Evolutionary conservation across 2,888 invertebrate genomes (phyloP).

Genomic region (Poecilobothrus nobilitatus): DNA sequence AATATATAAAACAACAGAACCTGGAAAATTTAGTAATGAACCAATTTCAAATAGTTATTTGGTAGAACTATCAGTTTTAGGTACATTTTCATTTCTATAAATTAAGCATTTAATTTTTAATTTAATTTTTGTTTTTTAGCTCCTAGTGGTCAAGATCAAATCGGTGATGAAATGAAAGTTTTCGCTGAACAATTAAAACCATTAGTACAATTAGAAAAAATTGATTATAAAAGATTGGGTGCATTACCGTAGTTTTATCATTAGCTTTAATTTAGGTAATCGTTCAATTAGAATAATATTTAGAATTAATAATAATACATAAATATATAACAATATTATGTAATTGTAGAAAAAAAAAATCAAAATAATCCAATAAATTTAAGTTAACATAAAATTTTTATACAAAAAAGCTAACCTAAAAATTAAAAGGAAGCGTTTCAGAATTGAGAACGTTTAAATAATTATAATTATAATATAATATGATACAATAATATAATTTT

Average conservation of each 20-base stretch:
- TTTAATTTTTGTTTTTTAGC: slow-evolving; percentile 48
- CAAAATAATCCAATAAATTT: no score
- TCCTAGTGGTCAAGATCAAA: slow-evolving; percentile 85
- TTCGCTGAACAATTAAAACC: slow-evolving; percentile 93
- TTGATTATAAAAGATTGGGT: slow-evolving; percentile 72
- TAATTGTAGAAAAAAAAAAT: no score
- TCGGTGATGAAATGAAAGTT: slow-evolving; percentile 90
- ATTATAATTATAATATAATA: no score
- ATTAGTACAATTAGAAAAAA: slow-evolving; percentile 83
- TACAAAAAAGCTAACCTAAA: no score
- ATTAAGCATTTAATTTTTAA: neutral
- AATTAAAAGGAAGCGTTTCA: no score
- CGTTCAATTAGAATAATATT: no score
- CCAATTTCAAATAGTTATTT: slow-evolving; percentile 86
- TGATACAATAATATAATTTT: no score
- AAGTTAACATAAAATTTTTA: no score
- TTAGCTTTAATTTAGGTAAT: no score
- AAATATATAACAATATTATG: no score
- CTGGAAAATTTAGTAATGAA: slow-evolving; percentile 59
- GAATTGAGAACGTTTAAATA: no score
- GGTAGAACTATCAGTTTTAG: slow-evolving; percentile 77
- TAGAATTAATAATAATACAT: no score
- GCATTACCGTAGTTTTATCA: slow-evolving; percentile 29
- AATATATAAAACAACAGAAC: slow-evolving; percentile 75
- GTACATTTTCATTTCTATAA: slow-evolving; percentile 62